A percentile compares a stretch with the other conserved stretches of the same genome.
Conservation (phyloP, 2,888 invertebrate species). For the Epirrhoe tristata region DNA sequence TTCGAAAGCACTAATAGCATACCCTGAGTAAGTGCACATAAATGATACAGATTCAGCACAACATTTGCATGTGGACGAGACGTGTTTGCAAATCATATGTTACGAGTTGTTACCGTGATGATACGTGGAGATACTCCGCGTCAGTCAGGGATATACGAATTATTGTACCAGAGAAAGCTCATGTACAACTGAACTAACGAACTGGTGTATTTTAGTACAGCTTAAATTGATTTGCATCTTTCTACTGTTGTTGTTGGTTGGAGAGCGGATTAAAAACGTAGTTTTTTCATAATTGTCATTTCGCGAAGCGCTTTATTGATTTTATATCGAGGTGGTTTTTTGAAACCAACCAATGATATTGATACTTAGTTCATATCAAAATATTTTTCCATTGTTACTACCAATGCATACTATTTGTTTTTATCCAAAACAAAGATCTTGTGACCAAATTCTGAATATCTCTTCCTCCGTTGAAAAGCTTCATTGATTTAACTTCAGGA, state of each 20-base stretch:
- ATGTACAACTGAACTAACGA: not conserved
- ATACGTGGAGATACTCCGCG: constrained; percentile 21
- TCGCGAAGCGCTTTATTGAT: too few species aligned
- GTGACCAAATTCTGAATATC: too few species aligned
- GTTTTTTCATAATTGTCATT: not conserved
- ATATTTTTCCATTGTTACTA: too few species aligned
- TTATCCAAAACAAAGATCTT: too few species aligned
- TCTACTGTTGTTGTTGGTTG: not conserved
- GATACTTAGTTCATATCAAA: too few species aligned
- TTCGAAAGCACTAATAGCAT: constrained; percentile 31
- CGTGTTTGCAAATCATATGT: constrained; percentile 66
- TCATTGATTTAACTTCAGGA: too few species aligned
- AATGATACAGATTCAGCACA: constrained; percentile 62
- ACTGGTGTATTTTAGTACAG: not conserved
- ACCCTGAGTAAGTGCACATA: constrained; percentile 46
- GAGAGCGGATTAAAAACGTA: not conserved
- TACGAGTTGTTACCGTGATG: constrained; percentile 47
- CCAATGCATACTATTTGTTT: too few species aligned
- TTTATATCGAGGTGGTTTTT: too few species aligned
- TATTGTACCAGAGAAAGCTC: not conserved
- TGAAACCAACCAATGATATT: too few species aligned
- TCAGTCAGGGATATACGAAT: constrained; percentile 6
- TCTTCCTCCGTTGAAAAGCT: too few species aligned
- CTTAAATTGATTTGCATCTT: not conserved
- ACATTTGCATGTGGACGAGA: constrained; percentile 61